Evolutionary conservation across 2,113 vertebrate genomes (phyloP).

Genomic region (Nycticorax nycticorax): DNA sequence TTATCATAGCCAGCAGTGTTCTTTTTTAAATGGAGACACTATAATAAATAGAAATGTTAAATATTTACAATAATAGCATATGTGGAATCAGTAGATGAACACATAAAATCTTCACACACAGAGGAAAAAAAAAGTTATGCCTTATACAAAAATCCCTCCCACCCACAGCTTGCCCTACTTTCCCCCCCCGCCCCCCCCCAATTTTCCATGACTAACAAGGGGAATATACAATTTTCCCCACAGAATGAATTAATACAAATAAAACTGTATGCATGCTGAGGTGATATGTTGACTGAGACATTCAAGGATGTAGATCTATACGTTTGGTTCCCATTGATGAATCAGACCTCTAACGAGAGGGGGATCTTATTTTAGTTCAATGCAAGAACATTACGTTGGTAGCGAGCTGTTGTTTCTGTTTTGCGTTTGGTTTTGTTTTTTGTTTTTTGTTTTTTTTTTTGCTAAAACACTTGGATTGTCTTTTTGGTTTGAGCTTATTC

Average conservation of each 20-base stretch:
- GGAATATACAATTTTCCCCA: slow-evolving; percentile 49
- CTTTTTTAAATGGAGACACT: slow-evolving; percentile 63
- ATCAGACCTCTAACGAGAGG: slow-evolving; percentile 29
- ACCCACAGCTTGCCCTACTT: not conserved
- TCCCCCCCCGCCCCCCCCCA: not conserved
- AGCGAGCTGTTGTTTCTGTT: not conserved
- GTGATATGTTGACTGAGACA: slow-evolving; percentile 60
- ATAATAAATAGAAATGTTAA: slow-evolving; percentile 77
- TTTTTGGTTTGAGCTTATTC: slow-evolving; percentile 68
- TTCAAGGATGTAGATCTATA: slow-evolving; percentile 18
- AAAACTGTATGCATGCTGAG: slow-evolving; percentile 55
- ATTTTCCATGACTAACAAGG: slow-evolving; percentile 35
- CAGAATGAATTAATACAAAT: slow-evolving; percentile 48
- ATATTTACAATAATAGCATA: slow-evolving; percentile 78
- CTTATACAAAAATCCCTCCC: slow-evolving; percentile 40
- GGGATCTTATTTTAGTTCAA: slow-evolving; percentile 25
- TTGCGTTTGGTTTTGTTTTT: not conserved
- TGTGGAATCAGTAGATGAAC: slow-evolving; percentile 73
- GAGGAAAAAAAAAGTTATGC: slow-evolving; percentile 52
- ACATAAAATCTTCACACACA: slow-evolving; percentile 66
- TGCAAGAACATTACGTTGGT: not conserved
- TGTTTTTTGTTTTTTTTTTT: not conserved
- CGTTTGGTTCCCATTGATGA: slow-evolving; percentile 51
- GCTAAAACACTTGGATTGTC: slow-evolving; percentile 20
- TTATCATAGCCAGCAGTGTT: slow-evolving; percentile 69